phyloP scores from a whole-genome alignment of 2,113 vertebrate genomes.

The Misgurnus mizolepis region DNA sequence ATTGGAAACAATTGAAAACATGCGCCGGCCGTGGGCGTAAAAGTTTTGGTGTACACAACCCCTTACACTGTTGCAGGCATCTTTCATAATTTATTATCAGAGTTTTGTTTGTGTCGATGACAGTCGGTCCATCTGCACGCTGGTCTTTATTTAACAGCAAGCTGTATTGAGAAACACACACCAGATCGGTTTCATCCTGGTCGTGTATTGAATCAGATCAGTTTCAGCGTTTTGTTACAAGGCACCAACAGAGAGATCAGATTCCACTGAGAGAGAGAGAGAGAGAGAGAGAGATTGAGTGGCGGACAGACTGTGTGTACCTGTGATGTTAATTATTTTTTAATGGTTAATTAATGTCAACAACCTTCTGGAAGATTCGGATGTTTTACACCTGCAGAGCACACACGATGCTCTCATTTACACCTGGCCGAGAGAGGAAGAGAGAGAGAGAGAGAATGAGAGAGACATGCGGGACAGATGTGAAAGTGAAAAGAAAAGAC shows the following conservation, averaged over 20 bases:
- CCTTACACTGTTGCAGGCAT: too few species aligned
- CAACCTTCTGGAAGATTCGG: conserved; percentile 39
- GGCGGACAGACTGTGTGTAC: neutral
- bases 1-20: too few species aligned
- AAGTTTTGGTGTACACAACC: too few species aligned
- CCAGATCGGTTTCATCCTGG: conserved; percentile 60
- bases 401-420: conserved; percentile 45
- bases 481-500: conserved; percentile 13
- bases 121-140: conserved; percentile 31
- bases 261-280: neutral
- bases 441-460: neutral
- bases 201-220: conserved; percentile 15
- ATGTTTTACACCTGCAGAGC: conserved; percentile 42
- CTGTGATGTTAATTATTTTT: conserved; percentile 46
- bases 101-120: neutral
- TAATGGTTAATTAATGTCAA: conserved; percentile 54
- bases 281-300: neutral
- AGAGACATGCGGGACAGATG: neutral
- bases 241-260: conserved; percentile 16
- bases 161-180: conserved; percentile 60
- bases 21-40: too few species aligned
- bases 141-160: conserved; percentile 66
- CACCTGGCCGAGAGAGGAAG: conserved; percentile 39
- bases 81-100: too few species aligned
- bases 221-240: conserved; percentile 36